These are phyloP conservation scores for Apocrypta bakeri DNA, from an alignment of 1,140 invertebrate species.

Conservation along the genomic window DNA sequence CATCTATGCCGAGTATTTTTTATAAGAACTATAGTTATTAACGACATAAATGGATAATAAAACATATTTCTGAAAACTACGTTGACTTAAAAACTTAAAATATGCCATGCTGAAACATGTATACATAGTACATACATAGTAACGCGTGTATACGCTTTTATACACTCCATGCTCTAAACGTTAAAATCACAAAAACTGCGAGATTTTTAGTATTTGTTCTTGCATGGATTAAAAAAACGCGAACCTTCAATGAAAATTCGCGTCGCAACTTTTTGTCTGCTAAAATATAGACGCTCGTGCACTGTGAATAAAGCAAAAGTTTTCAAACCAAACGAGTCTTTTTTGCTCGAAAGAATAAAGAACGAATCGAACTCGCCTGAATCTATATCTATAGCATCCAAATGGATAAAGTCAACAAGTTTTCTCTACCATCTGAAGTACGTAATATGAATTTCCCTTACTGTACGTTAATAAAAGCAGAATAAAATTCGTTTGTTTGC, in stretches of 20 bases:
- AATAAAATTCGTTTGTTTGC: conserved; percentile 24
- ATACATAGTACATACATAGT: too few relatives aligned
- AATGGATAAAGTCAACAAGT: neutral
- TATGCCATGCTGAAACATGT: too few relatives aligned
- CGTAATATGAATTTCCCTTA: neutral
- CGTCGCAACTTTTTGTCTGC: conserved; percentile 7
- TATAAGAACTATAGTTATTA: too few relatives aligned
- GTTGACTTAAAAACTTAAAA: too few relatives aligned
- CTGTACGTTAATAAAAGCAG: conserved; percentile 26
- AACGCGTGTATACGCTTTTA: too few relatives aligned
- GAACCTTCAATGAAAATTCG: neutral
- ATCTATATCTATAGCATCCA: too few relatives aligned
- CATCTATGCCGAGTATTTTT: too few relatives aligned
- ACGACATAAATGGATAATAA: too few relatives aligned
- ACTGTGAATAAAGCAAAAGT: conserved; percentile 30
- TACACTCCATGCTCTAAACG: too few relatives aligned
- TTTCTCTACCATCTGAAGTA: neutral
- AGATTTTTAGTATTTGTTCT: neutral
- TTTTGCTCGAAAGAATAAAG: conserved; percentile 45
- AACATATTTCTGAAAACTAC: too few relatives aligned
- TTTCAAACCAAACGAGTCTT: conserved; percentile 34
- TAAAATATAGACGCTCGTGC: neutral
- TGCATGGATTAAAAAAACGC: neutral
- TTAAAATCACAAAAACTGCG: too few relatives aligned
- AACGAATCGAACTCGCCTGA: neutral